These are phyloP conservation scores for Pleuronectes platessa DNA, from an alignment of 2,113 vertebrate genomes.

Conservation along the genomic window DNA sequence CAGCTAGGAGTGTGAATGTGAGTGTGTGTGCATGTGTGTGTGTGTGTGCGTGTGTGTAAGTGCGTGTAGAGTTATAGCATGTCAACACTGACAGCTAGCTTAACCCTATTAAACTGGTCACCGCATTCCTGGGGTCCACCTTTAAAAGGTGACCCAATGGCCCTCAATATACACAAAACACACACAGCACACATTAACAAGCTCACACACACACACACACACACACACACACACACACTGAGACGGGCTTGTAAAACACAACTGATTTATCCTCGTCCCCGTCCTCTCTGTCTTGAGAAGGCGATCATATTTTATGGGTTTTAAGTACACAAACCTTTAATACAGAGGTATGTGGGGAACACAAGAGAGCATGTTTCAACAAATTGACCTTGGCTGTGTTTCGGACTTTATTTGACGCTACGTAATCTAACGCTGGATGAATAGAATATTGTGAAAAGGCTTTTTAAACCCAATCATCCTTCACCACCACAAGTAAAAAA, in stretches of 20 bases:
- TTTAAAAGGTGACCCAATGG: constrained; percentile 65
- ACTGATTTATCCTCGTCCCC: constrained; percentile 48
- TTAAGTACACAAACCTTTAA: constrained; percentile 23
- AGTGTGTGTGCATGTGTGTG: neutral
- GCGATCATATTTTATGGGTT: neutral
- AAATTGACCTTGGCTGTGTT: constrained; percentile 12
- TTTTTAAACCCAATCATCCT: neutral
- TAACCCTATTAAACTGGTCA: constrained; percentile 72
- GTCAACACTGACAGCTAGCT: constrained; percentile 76
- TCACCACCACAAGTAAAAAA: neutral
- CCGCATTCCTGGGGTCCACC: constrained; percentile 70
- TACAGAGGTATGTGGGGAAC: constrained; percentile 14
- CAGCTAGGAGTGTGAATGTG: too few relatives aligned
- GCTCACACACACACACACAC: constrained; percentile 2
- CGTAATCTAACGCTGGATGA: neutral
- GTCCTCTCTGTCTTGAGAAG: constrained; percentile 32
- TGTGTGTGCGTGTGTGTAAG: constrained; percentile 36
- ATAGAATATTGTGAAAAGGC: neutral
- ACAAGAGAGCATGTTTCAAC: constrained; percentile 4
- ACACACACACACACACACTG: neutral
- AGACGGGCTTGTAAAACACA: constrained; percentile 57
- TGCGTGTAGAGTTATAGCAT: constrained; percentile 68
- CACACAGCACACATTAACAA: constrained; percentile 8
- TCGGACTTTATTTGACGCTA: constrained; percentile 11
- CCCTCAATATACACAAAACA: constrained; percentile 40